Percentiles rank a stretch among this genome's conserved stretches.
phyloP scores from a whole-genome alignment of 2,888 invertebrate species.

The Oxyteleia sp. region DNA sequence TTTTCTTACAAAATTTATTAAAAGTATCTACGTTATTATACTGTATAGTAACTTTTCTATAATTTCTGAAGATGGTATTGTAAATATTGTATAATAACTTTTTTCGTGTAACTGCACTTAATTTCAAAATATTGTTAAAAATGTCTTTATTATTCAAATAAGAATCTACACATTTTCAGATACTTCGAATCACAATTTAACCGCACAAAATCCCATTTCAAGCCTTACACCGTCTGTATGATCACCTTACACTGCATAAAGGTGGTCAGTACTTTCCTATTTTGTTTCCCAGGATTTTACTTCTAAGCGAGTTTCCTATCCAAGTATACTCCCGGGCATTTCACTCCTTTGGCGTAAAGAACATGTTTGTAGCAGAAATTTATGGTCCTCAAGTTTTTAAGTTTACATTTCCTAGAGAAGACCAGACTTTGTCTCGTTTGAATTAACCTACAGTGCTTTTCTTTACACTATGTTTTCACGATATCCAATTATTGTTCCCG shows the following conservation, averaged over 20 bases:
- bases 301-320: conserved; percentile 57
- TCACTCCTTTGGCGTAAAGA: conserved; percentile 53
- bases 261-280: conserved; percentile 48
- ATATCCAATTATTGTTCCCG: too few relatives aligned
- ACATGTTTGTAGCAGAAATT: conserved; percentile 56
- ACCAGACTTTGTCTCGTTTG: conserved; percentile 25
- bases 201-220: too few relatives aligned
- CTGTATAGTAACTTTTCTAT: too few relatives aligned
- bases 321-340: conserved; percentile 64
- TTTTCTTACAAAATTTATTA: too few relatives aligned
- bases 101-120: too few relatives aligned
- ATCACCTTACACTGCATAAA: conserved; percentile 26
- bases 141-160: too few relatives aligned
- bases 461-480: background rate
- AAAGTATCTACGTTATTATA: too few relatives aligned
- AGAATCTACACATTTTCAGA: too few relatives aligned
- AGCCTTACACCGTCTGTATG: conserved; percentile 3
- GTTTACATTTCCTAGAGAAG: conserved; percentile 52
- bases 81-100: too few relatives aligned
- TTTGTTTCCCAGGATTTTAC: conserved; percentile 42
- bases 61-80: too few relatives aligned
- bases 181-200: too few relatives aligned
- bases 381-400: conserved; percentile 57
- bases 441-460: conserved; percentile 6
- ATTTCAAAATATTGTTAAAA: too few relatives aligned